Percentiles rank a stretch among this genome's conserved stretches.
phyloP scores from a whole-genome alignment of 2,113 vertebrate genomes.

The Potamarius usumacintae region DNA sequence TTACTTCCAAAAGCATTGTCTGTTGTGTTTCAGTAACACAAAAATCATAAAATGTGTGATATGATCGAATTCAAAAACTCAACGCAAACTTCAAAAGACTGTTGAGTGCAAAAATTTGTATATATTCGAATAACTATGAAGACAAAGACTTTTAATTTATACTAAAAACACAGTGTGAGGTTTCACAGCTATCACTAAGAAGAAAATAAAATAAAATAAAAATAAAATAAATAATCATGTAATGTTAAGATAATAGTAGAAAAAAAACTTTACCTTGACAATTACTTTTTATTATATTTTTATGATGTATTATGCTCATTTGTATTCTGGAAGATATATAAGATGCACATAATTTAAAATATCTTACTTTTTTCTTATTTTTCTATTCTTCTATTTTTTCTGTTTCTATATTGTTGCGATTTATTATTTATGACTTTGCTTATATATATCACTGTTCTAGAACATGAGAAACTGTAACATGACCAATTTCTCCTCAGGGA shows the following conservation, averaged over 20 bases:
- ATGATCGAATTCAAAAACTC: not conserved
- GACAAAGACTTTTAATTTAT: not conserved
- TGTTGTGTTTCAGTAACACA: not conserved
- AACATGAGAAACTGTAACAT: too few species aligned
- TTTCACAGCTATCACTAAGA: not conserved
- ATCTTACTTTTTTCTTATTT: too few species aligned
- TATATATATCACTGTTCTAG: too few species aligned
- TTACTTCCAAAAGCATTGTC: not conserved
- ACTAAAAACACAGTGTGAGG: not conserved
- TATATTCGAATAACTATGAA: not conserved
- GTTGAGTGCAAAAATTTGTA: not conserved
- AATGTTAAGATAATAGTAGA: not conserved
- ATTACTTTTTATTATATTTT: not conserved
- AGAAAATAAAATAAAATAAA: not conserved
- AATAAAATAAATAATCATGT: not conserved
- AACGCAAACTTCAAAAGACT: not conserved
- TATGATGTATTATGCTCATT: not conserved
- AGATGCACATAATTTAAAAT: too few species aligned
- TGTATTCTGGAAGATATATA: not conserved
- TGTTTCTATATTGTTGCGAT: too few species aligned
- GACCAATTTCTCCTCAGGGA: too few species aligned
- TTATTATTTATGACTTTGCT: too few species aligned
- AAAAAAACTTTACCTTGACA: not conserved
- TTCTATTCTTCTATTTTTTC: too few species aligned
- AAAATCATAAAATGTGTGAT: not conserved